These are phyloP conservation scores for Bovichtus diacanthus DNA, from an alignment of 2,797 vertebrate species.

Conservation along the genomic window DNA sequence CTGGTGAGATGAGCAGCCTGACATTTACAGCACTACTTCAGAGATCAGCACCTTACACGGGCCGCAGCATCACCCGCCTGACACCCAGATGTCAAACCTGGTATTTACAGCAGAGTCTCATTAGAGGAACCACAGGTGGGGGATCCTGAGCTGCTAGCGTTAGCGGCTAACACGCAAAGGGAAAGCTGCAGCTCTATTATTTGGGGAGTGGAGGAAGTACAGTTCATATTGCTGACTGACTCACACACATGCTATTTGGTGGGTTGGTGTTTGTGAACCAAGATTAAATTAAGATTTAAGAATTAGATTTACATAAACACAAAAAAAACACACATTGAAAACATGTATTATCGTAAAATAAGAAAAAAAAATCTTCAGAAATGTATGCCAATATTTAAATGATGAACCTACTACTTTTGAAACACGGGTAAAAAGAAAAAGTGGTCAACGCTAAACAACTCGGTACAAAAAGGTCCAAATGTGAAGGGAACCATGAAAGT, in stretches of 20 bases:
- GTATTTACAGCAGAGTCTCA: slow-evolving; percentile 22
- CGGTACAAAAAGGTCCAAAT: no score
- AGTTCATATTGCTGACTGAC: background rate
- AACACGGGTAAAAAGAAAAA: no score
- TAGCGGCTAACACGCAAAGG: slow-evolving; percentile 13
- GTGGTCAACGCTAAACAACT: no score
- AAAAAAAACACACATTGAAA: no score
- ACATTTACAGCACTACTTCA: slow-evolving; percentile 42
- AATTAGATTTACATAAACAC: no score
- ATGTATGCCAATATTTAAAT: no score
- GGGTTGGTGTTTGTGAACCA: no score
- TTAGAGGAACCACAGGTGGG: slow-evolving; percentile 21
- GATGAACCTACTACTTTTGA: no score
- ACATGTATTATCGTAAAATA: no score
- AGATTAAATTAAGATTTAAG: no score
- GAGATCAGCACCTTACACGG: slow-evolving; percentile 54
- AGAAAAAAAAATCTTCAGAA: no score
- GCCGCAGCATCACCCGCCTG: background rate
- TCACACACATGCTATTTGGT: background rate
- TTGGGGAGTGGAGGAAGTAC: background rate
- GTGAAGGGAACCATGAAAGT: no score
- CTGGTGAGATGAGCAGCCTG: slow-evolving; percentile 34
- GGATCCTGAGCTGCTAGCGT: slow-evolving; percentile 4
- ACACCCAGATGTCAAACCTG: slow-evolving; percentile 40
- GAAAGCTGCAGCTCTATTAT: background rate